Evolutionary conservation across 2,888 invertebrate species (phyloP), one percentile per base, ranked within the genome.

Genomic region (Corbicula japonica): DNA sequence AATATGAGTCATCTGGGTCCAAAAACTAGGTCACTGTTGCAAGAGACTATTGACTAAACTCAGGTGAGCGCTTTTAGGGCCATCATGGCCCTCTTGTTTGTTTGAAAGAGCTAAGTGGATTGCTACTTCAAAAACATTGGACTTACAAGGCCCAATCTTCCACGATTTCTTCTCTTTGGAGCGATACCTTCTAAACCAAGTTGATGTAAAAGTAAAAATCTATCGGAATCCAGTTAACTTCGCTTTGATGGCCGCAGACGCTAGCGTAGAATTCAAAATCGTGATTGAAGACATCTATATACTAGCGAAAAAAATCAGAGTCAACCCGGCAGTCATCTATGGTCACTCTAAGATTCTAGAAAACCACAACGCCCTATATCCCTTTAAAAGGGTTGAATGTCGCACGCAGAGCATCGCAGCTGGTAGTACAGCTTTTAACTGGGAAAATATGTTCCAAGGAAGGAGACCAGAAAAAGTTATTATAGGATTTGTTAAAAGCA

Each of bases 121-220:
- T n/a, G 18, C 32, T 12, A 62, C 1, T 10, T 71, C 71, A 8
- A 61, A 50, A 5, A 71, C 71, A 3, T 23, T 71, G 15, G 62
- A 71, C 30, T 52, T 71, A 30, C 62, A 71, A 38, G 71, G 50
- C 35, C 71, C 63, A n/a, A n/a, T n/a, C n/a, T n/a, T n/a, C n/a
- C n/a, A n/a, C n/a, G n/a, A n/a, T n/a, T n/a, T n/a, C n/a, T n/a
- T n/a, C n/a, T n/a, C n/a, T n/a, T n/a, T n/a, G n/a, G n/a, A n/a
- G n/a, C n/a, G n/a, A n/a, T n/a, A n/a, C n/a, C n/a, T n/a, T n/a
- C n/a, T n/a, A n/a, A n/a, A n/a, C n/a, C n/a, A n/a, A n/a, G n/a
- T n/a, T n/a, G n/a, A n/a, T n/a, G n/a, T n/a, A n/a, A n/a, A n/a
- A n/a, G n/a, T n/a, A n/a, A n/a, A n/a, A n/a, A n/a, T n/a, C n/a